Evolutionary conservation across 2,113 vertebrate genomes (phyloP), one percentile per base, ranked within the genome.

Genomic region (Bos indicus): DNA sequence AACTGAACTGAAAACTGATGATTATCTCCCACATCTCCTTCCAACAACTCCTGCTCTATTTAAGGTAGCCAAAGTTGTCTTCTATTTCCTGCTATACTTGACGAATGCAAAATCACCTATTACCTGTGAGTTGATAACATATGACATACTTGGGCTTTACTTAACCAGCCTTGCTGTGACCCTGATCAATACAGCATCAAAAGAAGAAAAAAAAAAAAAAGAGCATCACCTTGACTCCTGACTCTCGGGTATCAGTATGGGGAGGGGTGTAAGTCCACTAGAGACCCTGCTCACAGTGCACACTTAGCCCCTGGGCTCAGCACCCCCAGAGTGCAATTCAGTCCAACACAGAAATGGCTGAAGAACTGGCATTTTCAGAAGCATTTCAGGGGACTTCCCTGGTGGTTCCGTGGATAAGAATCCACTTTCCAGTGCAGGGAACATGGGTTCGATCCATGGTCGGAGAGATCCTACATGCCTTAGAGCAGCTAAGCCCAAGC

Each of bases 381-480:
- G 81, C 2, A 19, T 33, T 33, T 7, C 26, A 15, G 71, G 3
- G 23, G 36, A 43, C 71, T 77, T 77, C 71, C 23, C 23, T 7
- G 40, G 36, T 43, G 71, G 12, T 7, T 43, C 71, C 1, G 0
- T 40, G 67, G 67, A 13, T 6, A 40, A 3, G 36, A 77, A 25
- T 77, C 23, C 23, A 26, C 71, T 43, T 77, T 77, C 12, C 23
- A 77, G 6, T 7, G 12, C 71, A 43, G 40, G 71, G 40, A 33
- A 43, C 36, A 1, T 2, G 23, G 23, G 71, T 77, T 43, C 1
- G 0, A 77, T 15, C 40, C 71, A 25, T 2, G 6, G 6, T 7
- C 23, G 0, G 40, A 26, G 71, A 15, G 71, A 43, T 77, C 23
- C 36, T 40, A 26, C 12, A 26, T 7, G 71, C 71, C 71, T 77